Percentiles rank a stretch among this genome's conserved stretches.
phyloP scores from a whole-genome alignment of 2,888 invertebrate genomes.

The Protodeltote pygarga region DNA sequence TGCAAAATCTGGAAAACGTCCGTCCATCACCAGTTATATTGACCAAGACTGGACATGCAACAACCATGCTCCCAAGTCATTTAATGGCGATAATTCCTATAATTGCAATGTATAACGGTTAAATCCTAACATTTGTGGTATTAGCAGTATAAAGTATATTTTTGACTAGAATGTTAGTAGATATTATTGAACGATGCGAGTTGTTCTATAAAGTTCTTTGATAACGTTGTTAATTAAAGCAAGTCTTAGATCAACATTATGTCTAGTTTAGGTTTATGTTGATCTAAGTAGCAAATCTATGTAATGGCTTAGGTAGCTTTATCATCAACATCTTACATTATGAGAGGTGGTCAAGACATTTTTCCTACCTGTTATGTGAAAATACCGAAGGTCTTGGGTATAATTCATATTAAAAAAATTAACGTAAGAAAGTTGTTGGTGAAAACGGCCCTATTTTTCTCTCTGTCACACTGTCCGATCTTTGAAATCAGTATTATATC shows the following conservation, averaged over 20 bases:
- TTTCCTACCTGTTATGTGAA: too few relatives aligned
- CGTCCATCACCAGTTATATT: constrained; percentile 39
- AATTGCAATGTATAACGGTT: constrained; percentile 17
- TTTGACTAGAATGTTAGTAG: constrained; percentile 18
- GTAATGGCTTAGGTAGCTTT: neutral
- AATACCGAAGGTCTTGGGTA: too few relatives aligned
- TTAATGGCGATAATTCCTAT: constrained; percentile 5
- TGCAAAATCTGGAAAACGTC: constrained; percentile 60
- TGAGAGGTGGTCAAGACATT: too few relatives aligned
- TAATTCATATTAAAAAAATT: too few relatives aligned
- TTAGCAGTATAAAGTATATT: constrained; percentile 29
- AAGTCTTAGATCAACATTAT: too few relatives aligned
- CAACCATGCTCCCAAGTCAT: neutral
- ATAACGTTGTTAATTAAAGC: constrained; percentile 7
- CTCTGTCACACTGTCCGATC: too few relatives aligned
- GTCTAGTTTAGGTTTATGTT: too few relatives aligned
- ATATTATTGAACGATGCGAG: neutral
- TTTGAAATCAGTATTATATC: constrained; percentile 3
- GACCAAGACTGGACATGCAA: constrained; percentile 18
- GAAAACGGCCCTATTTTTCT: too few relatives aligned
- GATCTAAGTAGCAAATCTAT: too few relatives aligned
- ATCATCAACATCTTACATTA: neutral
- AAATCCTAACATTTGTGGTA: constrained; percentile 7
- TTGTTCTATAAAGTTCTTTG: constrained; percentile 8
- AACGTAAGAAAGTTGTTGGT: too few relatives aligned